Evolutionary conservation across 2,888 invertebrate species (phyloP).

Genomic region (Rhimphoctona megacephalus): DNA sequence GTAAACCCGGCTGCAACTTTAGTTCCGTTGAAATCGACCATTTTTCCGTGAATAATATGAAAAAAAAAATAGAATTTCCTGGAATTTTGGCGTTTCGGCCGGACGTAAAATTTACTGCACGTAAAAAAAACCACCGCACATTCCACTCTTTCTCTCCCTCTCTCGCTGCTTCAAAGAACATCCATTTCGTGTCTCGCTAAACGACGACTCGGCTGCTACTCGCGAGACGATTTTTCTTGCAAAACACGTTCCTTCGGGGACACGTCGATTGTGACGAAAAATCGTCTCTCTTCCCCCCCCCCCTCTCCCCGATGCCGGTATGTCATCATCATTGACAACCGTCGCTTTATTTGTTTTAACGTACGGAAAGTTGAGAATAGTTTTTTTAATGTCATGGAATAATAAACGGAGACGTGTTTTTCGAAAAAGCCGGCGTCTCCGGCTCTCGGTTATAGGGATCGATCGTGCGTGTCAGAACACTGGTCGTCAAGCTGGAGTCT

Average conservation of each 20-base stretch:
- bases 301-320: background rate
- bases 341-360: conserved; percentile 23
- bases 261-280: conserved; percentile 36
- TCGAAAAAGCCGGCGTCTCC: conserved; percentile 68
- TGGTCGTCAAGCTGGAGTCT: conserved; percentile 78
- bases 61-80: background rate
- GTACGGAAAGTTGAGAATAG: conserved; percentile 20
- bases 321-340: conserved; percentile 19
- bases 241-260: conserved; percentile 18
- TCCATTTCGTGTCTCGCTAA: conserved; percentile 24
- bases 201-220: background rate
- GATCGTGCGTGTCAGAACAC: conserved; percentile 80
- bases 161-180: background rate
- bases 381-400: conserved; percentile 5
- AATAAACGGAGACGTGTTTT: conserved; percentile 30
- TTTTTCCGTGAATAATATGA: background rate
- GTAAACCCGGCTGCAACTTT: background rate
- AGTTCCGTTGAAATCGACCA: background rate
- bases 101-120: background rate
- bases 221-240: conserved; percentile 26
- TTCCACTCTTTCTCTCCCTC: conserved; percentile 31
- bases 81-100: conserved; percentile 4
- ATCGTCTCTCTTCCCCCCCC: background rate
- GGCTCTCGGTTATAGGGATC: conserved; percentile 73
- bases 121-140: conserved; percentile 37